Base-by-base conservation (phyloP, 2,888 invertebrate genomes). In the Proisotoma minuta region DNA sequence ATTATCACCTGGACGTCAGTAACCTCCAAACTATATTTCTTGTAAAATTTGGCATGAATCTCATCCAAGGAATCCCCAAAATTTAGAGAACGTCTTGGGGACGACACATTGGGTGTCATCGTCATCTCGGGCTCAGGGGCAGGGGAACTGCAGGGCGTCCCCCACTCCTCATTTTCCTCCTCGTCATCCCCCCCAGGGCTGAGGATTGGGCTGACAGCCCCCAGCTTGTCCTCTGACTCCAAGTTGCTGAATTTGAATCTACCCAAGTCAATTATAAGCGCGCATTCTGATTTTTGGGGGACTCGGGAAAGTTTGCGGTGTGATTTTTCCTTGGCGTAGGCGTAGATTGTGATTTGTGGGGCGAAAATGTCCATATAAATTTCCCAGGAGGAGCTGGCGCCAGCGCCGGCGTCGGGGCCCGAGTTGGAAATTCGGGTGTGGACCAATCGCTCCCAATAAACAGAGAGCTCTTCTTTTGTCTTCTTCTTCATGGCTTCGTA, bases 261-360 rank as follows among this genome's bases (percentile, higher is more conserved):
- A 15, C 97, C 97, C 77, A 97, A 89, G 81, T 96, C 96, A 58
- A 93, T 84, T 51, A 96, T 87, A 56, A 94, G 85, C 73, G 91
- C 86, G 5, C 69, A 64, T 22, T 54, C 39, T 18, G 50, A 29
- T 15, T 34, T 34, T 15, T 8, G 15, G 18, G 24, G 27, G n/a
- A 22, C n/a, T 3, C 5, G 18, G 18, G 34, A 22, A 43, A 18
- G 15, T 5, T 15, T 1, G 40, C 53, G 1, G 24, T n/a, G 3
- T 28, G 58, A 39, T 50, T 51, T 52, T 50, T 1, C 59, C 43
- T 22, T 62, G 15, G 43, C 43, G 2, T 63, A 43, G n/a, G 69
- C 71, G 58, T 92, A 90, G 68, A 95, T 83, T 73, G 95, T 84
- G 69, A 97, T 90, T 77, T 94, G 92, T 0, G 96, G 96, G 1